These are phyloP conservation scores for Agonopterix heracliana DNA, from an alignment of 2,888 invertebrate genomes.

Conservation along the genomic window DNA sequence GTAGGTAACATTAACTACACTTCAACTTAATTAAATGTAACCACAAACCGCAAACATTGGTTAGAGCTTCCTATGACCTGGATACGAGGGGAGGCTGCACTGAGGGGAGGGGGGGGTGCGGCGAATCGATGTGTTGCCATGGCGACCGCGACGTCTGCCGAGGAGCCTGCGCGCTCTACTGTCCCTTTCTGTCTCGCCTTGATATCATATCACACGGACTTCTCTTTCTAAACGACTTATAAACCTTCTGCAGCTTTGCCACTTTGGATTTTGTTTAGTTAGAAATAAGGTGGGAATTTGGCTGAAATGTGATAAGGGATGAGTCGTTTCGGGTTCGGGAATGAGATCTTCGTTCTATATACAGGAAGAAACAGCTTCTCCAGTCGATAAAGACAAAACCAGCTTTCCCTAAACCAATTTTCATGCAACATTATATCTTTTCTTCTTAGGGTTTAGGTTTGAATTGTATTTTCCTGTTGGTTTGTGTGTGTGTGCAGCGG, in stretches of 20 bases:
- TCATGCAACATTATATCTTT: conserved; percentile 30
- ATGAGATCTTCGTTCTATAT: conserved; percentile 56
- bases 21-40: background rate
- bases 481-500: conserved; percentile 41
- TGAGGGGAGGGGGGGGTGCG: conserved; percentile 39
- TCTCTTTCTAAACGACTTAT: conserved; percentile 24
- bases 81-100: conserved; percentile 59
- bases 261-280: background rate
- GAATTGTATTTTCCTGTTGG: conserved; percentile 14
- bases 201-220: conserved; percentile 69
- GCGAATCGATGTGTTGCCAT: conserved; percentile 72
- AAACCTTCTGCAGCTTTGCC: too few relatives aligned
- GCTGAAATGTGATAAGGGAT: background rate
- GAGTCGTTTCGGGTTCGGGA: background rate
- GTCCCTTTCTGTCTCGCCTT: conserved; percentile 74
- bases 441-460: conserved; percentile 18
- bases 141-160: conserved; percentile 74
- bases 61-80: conserved; percentile 45
- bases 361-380: conserved; percentile 60
- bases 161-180: conserved; percentile 74
- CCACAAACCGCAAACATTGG: background rate
- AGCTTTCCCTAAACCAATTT: conserved; percentile 11
- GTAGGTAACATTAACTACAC: too few relatives aligned
- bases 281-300: background rate
- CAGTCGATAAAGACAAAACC: conserved; percentile 59